phyloP scores from a whole-genome alignment of 2,888 invertebrate species.

The Epinotia demarniana region DNA sequence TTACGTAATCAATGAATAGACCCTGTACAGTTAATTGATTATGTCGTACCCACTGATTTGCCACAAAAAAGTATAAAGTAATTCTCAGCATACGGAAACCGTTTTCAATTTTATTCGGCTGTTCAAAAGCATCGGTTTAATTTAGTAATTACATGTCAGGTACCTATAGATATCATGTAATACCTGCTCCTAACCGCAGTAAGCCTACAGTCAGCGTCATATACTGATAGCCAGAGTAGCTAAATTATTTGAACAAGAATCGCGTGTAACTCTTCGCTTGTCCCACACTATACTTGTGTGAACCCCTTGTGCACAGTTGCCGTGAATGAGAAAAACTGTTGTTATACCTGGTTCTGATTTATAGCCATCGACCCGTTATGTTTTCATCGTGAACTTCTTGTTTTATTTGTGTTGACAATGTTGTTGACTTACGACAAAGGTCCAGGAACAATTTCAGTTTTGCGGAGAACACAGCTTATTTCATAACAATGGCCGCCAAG shows the following conservation, averaged over 20 bases:
- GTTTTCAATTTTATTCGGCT: no score
- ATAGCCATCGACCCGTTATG: constrained; percentile 18
- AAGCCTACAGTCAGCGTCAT: no score
- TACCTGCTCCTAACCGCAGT: no score
- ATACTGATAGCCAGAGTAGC: no score
- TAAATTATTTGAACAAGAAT: background rate
- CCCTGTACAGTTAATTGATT: no score
- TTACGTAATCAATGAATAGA: no score
- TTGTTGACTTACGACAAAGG: background rate
- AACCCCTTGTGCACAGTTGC: constrained; percentile 35
- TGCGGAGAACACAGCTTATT: background rate
- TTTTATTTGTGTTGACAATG: constrained; percentile 20
- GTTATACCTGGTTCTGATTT: constrained; percentile 37
- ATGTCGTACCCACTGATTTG: no score
- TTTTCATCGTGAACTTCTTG: constrained; percentile 15
- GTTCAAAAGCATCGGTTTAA: no score
- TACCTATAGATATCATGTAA: no score
- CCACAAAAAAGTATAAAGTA: no score
- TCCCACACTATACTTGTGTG: constrained; percentile 30
- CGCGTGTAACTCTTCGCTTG: constrained; percentile 2
- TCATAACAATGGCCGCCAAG: background rate
- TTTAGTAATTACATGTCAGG: no score
- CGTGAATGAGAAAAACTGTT: constrained; percentile 37
- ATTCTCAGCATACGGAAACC: no score
- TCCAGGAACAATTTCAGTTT: background rate